Evolutionary conservation across 1,140 invertebrate genomes (phyloP).

Genomic region (Lordiphosa collinella): DNA sequence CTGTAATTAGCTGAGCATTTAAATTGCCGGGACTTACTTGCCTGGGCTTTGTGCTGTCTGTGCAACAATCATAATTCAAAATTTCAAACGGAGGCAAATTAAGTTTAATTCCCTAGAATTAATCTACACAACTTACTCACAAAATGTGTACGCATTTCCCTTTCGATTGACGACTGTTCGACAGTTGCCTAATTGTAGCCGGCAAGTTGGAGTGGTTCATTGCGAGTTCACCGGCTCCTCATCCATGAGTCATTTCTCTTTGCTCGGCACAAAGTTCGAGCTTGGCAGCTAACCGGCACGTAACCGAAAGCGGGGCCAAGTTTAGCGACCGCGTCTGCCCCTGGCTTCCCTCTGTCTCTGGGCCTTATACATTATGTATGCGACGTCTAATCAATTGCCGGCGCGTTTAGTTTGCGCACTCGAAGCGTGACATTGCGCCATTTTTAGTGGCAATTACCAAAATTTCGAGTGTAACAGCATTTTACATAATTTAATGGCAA

Average conservation of each 20-base stretch:
- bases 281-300: slow-evolving; percentile 9
- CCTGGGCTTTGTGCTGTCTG: too few relatives aligned
- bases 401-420: slow-evolving; percentile 56
- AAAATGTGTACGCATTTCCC: too few relatives aligned
- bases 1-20: too few relatives aligned
- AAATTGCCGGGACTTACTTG: too few relatives aligned
- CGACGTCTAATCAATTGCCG: slow-evolving; percentile 67
- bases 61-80: too few relatives aligned
- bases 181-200: too few relatives aligned
- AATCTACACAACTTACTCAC: too few relatives aligned
- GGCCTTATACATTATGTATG: slow-evolving; percentile 34
- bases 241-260: slow-evolving; percentile 43
- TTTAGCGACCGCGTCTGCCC: slow-evolving; percentile 12
- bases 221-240: slow-evolving; percentile 1
- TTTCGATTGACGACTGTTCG: too few relatives aligned
- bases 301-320: slow-evolving; percentile 55
- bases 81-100: too few relatives aligned
- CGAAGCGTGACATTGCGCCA: slow-evolving; percentile 73
- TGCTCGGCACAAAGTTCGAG: too few relatives aligned
- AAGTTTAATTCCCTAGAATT: too few relatives aligned
- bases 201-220: too few relatives aligned
- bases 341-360: neutral
- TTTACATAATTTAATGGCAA: slow-evolving; percentile 77
- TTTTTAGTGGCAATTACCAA: slow-evolving; percentile 68
- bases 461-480: slow-evolving; percentile 47